phyloP scores from a whole-genome alignment of 1,140 invertebrate genomes.

The Sinella curviseta region DNA sequence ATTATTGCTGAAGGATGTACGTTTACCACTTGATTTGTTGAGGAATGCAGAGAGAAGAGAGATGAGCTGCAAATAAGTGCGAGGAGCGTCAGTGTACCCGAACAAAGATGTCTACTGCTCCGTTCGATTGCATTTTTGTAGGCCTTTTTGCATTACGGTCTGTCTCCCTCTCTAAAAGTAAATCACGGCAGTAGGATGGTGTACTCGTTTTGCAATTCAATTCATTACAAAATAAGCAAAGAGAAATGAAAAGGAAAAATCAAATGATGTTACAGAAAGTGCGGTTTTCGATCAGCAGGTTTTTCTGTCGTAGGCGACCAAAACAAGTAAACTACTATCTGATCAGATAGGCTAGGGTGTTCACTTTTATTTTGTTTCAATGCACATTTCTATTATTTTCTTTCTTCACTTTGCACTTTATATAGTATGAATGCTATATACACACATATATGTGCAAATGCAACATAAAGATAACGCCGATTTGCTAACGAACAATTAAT shows the following conservation, averaged over 20 bases:
- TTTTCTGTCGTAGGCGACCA: background rate
- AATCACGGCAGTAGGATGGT: no score
- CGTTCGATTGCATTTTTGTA: background rate
- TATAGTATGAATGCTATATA: background rate
- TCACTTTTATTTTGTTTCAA: no score
- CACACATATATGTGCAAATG: background rate
- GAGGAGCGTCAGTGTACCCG: no score
- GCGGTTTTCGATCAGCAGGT: background rate
- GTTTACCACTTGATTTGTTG: no score
- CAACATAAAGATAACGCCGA: background rate
- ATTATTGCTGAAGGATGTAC: no score
- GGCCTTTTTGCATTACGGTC: no score
- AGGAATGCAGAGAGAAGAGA: background rate
- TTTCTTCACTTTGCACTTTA: background rate
- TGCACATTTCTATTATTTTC: background rate
- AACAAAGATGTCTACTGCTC: background rate
- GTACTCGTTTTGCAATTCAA: no score
- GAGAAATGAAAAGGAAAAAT: no score
- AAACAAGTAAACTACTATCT: background rate
- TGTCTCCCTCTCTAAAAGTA: no score
- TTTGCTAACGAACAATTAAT: background rate
- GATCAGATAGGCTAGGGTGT: background rate
- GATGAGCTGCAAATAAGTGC: no score
- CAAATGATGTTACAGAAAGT: conserved; percentile 14
- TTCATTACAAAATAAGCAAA: no score